Base-by-base conservation (phyloP, 2,113 vertebrate species). In the Colinus virginianus region DNA sequence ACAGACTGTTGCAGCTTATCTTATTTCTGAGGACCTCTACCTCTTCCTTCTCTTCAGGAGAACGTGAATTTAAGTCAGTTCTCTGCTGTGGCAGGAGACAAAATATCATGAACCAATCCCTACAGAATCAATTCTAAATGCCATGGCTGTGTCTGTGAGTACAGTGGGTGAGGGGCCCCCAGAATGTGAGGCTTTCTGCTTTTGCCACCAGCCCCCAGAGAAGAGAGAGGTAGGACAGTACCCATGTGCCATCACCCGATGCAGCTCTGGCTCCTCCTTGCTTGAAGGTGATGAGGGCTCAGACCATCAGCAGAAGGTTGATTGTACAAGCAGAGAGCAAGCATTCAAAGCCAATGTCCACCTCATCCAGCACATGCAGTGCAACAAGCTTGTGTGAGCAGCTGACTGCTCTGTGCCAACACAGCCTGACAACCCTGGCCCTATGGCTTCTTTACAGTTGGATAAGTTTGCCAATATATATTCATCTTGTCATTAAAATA, bases 231-330 rank as follows among this genome's bases (percentile, higher is more conserved):
- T 10, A 76, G 69, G 69, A 67, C 34, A 22, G 58, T 55, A 38
- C 25, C 34, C 21, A 13, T 61, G 49, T 80, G 38, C 25, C 32
- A 53, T 11, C 8, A 13, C 17, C 11, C 7, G 0, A 0, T 15
- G 14, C 42, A 59, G 53, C 64, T 51, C 19, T 64, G 43, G 25
- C 58, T 80, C 10, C 36, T 80, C 10, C 23, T 42, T 80, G 38
- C 38, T 71, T 58, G 46, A 48, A 53, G 58, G 16, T 20, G 8
- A 28, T 0, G 3, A 80, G 11, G 18, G 25, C 34, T 25, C 67
- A 66, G 22, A 43, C 49, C 8, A 8, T 53, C n/a, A 76, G 45
- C 45, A 38, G 18, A 32, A 30, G 21, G 18, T 1, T 62, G 21
- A 15, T 1, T 62, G 9, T 68, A 61, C 59, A 72, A 48, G 72